Conservation (phyloP, 2,888 invertebrate species). For the Limulus polyphemus region DNA sequence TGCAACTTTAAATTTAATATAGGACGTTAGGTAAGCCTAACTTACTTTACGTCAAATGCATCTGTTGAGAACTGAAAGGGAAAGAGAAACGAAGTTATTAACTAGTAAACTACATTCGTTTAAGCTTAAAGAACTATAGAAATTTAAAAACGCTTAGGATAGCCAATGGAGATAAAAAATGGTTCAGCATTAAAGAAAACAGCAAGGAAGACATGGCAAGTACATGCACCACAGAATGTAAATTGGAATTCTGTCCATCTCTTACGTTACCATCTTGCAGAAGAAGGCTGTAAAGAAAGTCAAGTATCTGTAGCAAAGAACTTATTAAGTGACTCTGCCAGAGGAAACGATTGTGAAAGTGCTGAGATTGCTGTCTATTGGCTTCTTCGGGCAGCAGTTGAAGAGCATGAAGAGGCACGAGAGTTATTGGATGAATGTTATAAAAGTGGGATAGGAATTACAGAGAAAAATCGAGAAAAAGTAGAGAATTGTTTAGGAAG, state of each 20-base stretch:
- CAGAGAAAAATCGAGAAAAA: conserved; percentile 7
- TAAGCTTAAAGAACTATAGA: no score
- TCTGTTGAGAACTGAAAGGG: no score
- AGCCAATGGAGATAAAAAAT: no score
- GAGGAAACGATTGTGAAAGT: conserved; percentile 33
- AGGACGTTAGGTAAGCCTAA: no score
- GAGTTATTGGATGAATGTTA: conserved; percentile 47
- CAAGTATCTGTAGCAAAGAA: conserved; percentile 76
- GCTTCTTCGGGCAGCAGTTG: conserved; percentile 83
- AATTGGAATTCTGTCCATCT: conserved; percentile 23
- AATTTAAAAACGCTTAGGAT: no score
- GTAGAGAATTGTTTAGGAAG: conserved; percentile 17
- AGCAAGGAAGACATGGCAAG: no score
- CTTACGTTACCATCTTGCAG: conserved; percentile 47
- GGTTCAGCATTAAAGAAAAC: no score
- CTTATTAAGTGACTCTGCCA: conserved; percentile 41
- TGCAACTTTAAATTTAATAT: no score
- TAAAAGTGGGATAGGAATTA: conserved; percentile 11
- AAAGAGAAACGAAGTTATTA: no score
- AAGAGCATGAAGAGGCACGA: conserved; percentile 78
- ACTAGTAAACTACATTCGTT: no score
- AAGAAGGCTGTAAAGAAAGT: conserved; percentile 77
- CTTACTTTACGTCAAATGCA: no score
- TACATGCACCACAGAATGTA: not conserved
- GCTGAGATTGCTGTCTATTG: conserved; percentile 73